Evolutionary conservation across 2,797 vertebrate species (phyloP).

Genomic region (Enteromius fasciolatus): DNA sequence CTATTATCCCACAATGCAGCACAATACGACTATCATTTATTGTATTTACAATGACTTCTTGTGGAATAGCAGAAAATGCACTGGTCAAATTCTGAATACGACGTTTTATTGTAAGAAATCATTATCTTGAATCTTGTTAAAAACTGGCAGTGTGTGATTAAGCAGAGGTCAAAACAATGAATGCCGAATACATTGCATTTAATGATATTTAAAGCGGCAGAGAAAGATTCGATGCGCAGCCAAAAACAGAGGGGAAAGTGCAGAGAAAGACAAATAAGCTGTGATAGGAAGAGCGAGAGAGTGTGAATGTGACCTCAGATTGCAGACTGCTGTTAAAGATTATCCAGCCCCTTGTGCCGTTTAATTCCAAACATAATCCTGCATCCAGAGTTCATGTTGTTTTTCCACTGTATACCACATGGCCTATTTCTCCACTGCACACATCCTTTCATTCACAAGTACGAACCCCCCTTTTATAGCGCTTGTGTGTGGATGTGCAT

Average conservation of each 20-base stretch:
- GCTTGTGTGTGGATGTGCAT: conserved; percentile 2
- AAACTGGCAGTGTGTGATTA: background rate
- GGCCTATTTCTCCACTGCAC: conserved; percentile 16
- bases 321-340: conserved; percentile 49
- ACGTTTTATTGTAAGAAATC: background rate
- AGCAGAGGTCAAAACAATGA: background rate
- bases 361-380: conserved; percentile 51
- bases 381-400: conserved; percentile 18
- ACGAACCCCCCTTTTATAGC: background rate
- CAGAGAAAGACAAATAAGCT: background rate
- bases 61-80: background rate
- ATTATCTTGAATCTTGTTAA: background rate
- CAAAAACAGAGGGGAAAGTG: conserved; percentile 1
- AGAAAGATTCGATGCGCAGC: background rate
- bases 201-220: background rate
- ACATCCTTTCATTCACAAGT: conserved; percentile 18
- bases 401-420: conserved; percentile 11
- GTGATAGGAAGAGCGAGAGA: background rate
- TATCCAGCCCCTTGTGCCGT: conserved; percentile 12
- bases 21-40: background rate
- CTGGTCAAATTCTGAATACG: background rate
- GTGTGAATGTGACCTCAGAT: conserved; percentile 44
- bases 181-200: background rate
- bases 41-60: background rate
- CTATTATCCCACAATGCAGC: background rate